These are phyloP conservation scores for Drosophila rubida DNA, from an alignment of 2,888 invertebrate species.

Conservation along the genomic window DNA sequence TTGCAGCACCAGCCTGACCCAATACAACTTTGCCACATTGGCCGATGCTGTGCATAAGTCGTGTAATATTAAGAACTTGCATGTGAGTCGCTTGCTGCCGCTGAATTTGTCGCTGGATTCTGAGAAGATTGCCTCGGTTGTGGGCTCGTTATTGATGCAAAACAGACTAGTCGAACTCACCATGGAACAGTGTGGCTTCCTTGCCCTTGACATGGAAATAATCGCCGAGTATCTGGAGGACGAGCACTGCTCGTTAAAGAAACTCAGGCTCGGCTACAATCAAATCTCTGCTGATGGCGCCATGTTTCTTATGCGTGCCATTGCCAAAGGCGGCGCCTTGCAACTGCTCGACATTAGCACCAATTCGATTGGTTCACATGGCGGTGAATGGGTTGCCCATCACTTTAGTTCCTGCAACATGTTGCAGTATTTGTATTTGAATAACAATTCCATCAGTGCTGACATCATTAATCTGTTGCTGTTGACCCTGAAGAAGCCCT, in stretches of 20 bases:
- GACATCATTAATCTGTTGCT: conserved; percentile 72
- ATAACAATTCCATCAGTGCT: conserved; percentile 74
- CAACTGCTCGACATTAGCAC: conserved; percentile 74
- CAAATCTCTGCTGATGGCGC: conserved; percentile 77
- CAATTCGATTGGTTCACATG: conserved; percentile 78
- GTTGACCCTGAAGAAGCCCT: conserved; percentile 76
- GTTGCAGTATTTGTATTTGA: conserved; percentile 73
- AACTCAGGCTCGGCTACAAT: conserved; percentile 76
- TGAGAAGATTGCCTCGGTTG: conserved; percentile 67
- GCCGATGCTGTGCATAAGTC: conserved; percentile 83
- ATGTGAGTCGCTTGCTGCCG: conserved; percentile 72
- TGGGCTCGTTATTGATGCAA: conserved; percentile 79
- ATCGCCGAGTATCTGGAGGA: conserved; percentile 76
- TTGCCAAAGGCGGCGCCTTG: conserved; percentile 56
- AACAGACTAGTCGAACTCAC: conserved; percentile 75
- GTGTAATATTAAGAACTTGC: conserved; percentile 56
- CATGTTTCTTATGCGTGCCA: conserved; percentile 70
- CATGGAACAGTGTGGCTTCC: conserved; percentile 78
- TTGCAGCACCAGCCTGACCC: conserved; percentile 71
- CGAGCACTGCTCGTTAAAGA: conserved; percentile 45
- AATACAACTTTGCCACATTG: conserved; percentile 78
- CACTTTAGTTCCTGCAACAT: conserved; percentile 67
- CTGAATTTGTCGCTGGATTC: conserved; percentile 68
- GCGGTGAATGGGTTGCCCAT: conserved; percentile 80
- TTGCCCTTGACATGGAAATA: conserved; percentile 77